Base-by-base conservation (phyloP, 1,140 invertebrate genomes). In the Gryllus bimaculatus region DNA sequence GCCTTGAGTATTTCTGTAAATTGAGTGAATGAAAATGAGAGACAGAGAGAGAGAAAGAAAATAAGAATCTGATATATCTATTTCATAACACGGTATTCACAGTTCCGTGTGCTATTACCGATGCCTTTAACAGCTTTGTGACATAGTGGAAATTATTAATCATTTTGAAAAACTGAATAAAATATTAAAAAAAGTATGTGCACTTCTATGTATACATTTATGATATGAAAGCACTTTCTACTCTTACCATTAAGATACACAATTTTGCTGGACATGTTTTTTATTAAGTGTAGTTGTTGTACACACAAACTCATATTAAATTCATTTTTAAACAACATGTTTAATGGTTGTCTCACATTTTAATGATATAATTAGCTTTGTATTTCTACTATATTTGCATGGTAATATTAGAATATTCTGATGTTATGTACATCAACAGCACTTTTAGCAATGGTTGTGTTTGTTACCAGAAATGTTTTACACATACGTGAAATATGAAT, bases 361-460 rank as follows among this genome's bases (percentile, higher is more conserved):
- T 75, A 75, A 75, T 12, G 20, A 13, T 75, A 77, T 77, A 77
- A 48, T 20, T 73, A 78, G 78, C 78, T 78, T 78, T 78, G 78
- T 78, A 78, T 78, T 66, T 74, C 49, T 66, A 66, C 54, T 66
- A 18, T 66, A 66, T 18, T 66, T 66, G 54, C 54, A 66, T 66
- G 54, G 10, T 66, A 66, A 78, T 73, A 73, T 78, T 20, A 26
- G 47, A 73, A 78, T 74, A 74, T 73, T 78, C 54, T 47, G 18
- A 74, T 78, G 78, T 74, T 78, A 21, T 20, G n/a, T 49, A 78
- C 54, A 39, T 66, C 66, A 66, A 78, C 54, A 47, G 47, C 79
- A 79, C 79, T 54, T 79, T 79, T 77, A 76, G 48, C 75, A 79
- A 79, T 77, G 79, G 79, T 79, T 79, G 76, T 80, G 79, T 80